These are phyloP conservation scores for Turnix velox DNA, from an alignment of 2,113 vertebrate species.

Conservation along the genomic window DNA sequence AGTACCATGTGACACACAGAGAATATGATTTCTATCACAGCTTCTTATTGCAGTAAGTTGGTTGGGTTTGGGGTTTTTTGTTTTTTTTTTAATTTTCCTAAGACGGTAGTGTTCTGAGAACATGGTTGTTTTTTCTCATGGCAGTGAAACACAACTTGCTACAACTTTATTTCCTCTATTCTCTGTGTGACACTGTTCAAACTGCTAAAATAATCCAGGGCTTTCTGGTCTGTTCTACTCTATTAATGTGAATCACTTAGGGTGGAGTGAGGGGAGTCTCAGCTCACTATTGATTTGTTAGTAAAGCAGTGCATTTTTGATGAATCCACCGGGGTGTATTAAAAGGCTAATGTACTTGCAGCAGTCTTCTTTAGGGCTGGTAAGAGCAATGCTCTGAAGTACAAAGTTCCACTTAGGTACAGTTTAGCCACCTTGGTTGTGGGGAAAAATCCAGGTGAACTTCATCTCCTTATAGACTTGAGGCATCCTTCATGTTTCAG, in stretches of 20 bases:
- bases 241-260: background rate
- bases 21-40: background rate
- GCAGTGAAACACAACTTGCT: background rate
- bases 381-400: background rate
- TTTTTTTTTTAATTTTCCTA: background rate
- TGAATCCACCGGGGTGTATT: background rate
- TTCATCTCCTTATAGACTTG: background rate
- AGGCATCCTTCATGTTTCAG: background rate
- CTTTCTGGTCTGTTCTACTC: background rate
- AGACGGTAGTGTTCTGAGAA: background rate
- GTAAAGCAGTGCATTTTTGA: background rate
- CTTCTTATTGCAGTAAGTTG: background rate
- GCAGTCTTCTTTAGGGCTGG: background rate
- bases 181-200: background rate
- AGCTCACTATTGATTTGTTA: background rate
- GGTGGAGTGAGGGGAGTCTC: background rate
- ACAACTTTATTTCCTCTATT: background rate
- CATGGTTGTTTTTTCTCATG: background rate
- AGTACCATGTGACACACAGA: background rate
- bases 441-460: background rate
- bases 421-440: background rate
- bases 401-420: background rate
- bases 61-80: too few relatives aligned
- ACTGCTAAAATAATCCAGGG: background rate
- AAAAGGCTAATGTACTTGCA: background rate